Conservation (phyloP, 64 coral and sea anemone species). For the Dendronephthya gigantea region DNA sequence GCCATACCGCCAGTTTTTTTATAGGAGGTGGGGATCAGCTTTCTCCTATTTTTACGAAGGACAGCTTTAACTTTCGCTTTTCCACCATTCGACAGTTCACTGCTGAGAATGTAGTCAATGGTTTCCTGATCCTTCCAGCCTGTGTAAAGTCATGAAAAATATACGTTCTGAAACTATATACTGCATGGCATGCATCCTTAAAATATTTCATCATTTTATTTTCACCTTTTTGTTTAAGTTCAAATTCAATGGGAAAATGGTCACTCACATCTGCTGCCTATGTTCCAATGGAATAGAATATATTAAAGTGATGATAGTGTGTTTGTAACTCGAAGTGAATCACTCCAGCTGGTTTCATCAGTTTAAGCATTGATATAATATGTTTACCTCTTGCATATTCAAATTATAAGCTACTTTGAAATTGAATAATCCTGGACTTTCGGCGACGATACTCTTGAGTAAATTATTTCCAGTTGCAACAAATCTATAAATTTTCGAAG, state of each 20-base stretch:
- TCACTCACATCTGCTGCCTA: slow-evolving; percentile 59
- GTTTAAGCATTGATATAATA: too few relatives aligned
- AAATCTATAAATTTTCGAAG: slow-evolving; percentile 40
- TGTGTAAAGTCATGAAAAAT: neutral
- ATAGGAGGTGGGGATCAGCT: neutral
- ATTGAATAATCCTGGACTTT: slow-evolving; percentile 44
- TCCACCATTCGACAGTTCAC: neutral
- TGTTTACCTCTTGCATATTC: slow-evolving; percentile 24
- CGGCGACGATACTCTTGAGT: slow-evolving; percentile 34
- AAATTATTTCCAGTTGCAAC: slow-evolving; percentile 52
- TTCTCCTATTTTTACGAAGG: neutral
- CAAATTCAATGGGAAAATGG: slow-evolving; percentile 82
- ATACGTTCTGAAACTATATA: too few relatives aligned
- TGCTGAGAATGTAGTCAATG: neutral
- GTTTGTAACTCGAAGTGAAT: too few relatives aligned
- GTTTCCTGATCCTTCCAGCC: neutral
- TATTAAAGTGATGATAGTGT: neutral
- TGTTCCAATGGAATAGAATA: neutral
- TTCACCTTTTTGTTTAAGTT: slow-evolving; percentile 60
- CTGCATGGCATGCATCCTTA: too few relatives aligned
- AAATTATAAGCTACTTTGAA: slow-evolving; percentile 54
- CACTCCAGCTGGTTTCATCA: too few relatives aligned
- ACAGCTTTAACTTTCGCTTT: neutral
- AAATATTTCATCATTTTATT: neutral
- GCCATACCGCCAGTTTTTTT: neutral